Conservation (phyloP, 2,113 vertebrate species). For the Sphyrna mokarran region DNA sequence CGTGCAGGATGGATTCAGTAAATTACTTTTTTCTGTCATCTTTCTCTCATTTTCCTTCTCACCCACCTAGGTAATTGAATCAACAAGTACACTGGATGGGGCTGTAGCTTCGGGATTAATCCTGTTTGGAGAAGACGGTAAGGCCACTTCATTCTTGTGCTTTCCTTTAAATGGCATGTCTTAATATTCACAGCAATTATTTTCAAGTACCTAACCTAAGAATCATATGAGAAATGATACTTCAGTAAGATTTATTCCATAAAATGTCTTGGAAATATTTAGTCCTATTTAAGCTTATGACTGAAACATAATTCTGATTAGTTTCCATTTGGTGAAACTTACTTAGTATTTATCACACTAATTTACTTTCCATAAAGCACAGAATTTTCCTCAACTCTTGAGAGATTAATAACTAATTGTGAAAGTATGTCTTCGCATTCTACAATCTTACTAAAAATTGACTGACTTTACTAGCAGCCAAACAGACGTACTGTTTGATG, state of each 20-base stretch:
- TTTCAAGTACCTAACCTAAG: neutral
- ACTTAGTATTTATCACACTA: neutral
- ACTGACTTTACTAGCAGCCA: neutral
- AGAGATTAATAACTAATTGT: neutral
- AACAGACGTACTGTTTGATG: too few species aligned
- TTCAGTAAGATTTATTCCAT: neutral
- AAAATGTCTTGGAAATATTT: neutral
- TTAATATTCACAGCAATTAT: neutral
- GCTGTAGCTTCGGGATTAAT: conserved; percentile 67
- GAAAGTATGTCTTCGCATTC: neutral
- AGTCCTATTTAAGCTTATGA: neutral
- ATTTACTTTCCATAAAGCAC: neutral
- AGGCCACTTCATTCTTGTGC: neutral
- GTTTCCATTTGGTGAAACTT: neutral
- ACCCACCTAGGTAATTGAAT: conserved; percentile 60
- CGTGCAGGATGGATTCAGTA: conserved; percentile 38
- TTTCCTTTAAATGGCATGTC: neutral
- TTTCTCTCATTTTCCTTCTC: conserved; percentile 23
- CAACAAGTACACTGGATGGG: conserved; percentile 70
- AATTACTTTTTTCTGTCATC: neutral
- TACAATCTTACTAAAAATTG: neutral
- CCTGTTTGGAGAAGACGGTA: conserved; percentile 64
- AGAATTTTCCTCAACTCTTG: neutral
- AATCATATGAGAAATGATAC: neutral
- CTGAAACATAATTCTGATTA: neutral